phyloP scores from a whole-genome alignment of 2,888 invertebrate genomes.

The Lycaena phlaeas region DNA sequence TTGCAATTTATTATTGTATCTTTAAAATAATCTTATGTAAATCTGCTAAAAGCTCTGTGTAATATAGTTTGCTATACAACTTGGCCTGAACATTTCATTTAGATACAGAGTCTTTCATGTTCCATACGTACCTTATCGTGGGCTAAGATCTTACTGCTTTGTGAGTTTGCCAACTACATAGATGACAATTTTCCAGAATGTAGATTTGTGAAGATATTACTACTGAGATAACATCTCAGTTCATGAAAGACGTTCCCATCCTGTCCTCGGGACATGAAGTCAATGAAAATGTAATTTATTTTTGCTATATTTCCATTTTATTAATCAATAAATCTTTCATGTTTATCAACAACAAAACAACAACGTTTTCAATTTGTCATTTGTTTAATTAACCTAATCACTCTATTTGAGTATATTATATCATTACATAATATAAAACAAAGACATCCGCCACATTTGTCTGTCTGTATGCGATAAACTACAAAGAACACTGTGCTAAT shows the following conservation, averaged over 20 bases:
- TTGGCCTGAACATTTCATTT: conserved; percentile 41
- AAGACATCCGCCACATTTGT: too few species aligned
- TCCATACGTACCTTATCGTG: conserved; percentile 32
- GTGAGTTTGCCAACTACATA: conserved; percentile 25
- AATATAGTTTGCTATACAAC: conserved; percentile 52
- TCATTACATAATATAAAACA: too few species aligned
- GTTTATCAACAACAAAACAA: too few species aligned
- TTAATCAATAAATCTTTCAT: too few species aligned
- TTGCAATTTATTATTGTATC: too few species aligned
- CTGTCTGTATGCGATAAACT: too few species aligned
- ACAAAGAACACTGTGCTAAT: too few species aligned
- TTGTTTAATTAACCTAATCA: too few species aligned
- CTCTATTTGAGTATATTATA: too few species aligned
- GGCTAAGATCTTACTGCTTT: conserved; percentile 24
- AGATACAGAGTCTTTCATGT: conserved; percentile 36
- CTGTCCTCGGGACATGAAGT: background rate
- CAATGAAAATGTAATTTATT: background rate
- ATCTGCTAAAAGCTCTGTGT: background rate
- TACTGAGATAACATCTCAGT: conserved; percentile 5
- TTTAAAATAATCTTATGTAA: background rate
- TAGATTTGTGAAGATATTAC: conserved; percentile 17
- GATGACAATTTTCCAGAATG: conserved; percentile 22
- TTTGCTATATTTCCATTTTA: too few species aligned
- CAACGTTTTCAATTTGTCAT: too few species aligned
- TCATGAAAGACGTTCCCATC: background rate